Evolutionary conservation across 1,140 invertebrate species (phyloP).

Genomic region (Octopus bimaculoides): DNA sequence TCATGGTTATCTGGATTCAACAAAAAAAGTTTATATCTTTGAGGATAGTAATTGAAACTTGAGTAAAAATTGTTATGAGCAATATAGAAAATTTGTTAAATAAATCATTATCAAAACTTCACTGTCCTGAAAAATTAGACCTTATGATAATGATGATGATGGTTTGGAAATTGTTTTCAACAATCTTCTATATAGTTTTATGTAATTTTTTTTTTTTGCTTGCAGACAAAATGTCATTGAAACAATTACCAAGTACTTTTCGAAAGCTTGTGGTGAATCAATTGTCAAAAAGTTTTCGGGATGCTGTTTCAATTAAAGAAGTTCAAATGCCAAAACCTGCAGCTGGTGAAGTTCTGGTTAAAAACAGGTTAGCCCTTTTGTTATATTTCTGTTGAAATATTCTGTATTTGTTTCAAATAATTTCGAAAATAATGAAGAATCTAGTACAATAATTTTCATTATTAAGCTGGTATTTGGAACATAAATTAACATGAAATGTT

Average conservation of each 20-base stretch:
- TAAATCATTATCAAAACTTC: neutral
- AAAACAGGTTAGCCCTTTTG: slow-evolving; percentile 32
- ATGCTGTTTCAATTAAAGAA: slow-evolving; percentile 31
- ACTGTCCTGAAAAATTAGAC: neutral
- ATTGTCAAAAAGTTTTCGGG: slow-evolving; percentile 38
- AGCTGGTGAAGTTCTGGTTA: slow-evolving; percentile 35
- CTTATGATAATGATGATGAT: neutral
- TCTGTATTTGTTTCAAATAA: neutral
- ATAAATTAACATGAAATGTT: neutral
- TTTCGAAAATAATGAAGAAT: no score
- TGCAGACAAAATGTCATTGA: slow-evolving; percentile 25
- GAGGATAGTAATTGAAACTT: no score
- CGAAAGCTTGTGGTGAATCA: slow-evolving; percentile 36
- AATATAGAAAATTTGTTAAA: neutral
- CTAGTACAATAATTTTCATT: no score
- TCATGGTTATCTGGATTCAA: no score
- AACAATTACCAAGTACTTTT: slow-evolving; percentile 34
- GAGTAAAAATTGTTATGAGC: no score
- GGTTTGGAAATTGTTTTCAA: neutral
- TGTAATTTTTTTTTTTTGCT: neutral
- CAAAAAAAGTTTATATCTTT: no score
- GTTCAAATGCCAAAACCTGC: slow-evolving; percentile 30
- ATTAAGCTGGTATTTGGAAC: neutral
- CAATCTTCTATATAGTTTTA: neutral
- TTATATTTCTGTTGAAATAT: neutral